Base-by-base conservation (phyloP, 2,113 vertebrate species). In the Pterocles orientalis region DNA sequence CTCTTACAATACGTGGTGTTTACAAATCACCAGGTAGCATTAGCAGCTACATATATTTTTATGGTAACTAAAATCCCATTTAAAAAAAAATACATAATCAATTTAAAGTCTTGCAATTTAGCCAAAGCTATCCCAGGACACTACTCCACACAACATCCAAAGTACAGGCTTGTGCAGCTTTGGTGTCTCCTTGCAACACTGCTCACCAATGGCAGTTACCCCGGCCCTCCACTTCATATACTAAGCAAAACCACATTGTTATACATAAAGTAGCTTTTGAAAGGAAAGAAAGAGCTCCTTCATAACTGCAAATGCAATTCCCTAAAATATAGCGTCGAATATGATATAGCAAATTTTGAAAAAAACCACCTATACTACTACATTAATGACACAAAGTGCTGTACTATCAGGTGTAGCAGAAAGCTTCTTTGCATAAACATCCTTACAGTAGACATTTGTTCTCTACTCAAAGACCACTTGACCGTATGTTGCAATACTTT, bases 231-330 rank as follows among this genome's bases (percentile, higher is more conserved):
- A 86, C n/a, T 96, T 70, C 36, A 78, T 33, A 68, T 3, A 57
- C 39, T 61, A 77, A 88, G 85, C 29, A 91, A 88, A 94, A 94
- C 24, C 88, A 94, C 70, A 80, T 57, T 92, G 71, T 51, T 83
- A 61, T 5, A 76, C 53, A 48, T 9, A 9, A 78, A 86, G 41
- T 25, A 47, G 19, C 47, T 82, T 13, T 84, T 53, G 41, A 21
- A 18, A 92, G 62, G 47, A 91, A 90, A 92, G 66, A 93, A 94
- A 90, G 82, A 81, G n/a, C 25, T 10, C 79, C 86, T 86, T 91
- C 51, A 81, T 24, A 71, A 64, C 47, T 43, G 51, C 39, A 70
- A 70, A 77, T 23, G 33, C 16, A 62, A 78, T 34, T 43, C 28
- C 88, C 51, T 68, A 91, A 88, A 93, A 90, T n/a, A 80, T 25